phyloP scores from a whole-genome alignment of 1,140 invertebrate species.

The Drosophila nebulosa region DNA sequence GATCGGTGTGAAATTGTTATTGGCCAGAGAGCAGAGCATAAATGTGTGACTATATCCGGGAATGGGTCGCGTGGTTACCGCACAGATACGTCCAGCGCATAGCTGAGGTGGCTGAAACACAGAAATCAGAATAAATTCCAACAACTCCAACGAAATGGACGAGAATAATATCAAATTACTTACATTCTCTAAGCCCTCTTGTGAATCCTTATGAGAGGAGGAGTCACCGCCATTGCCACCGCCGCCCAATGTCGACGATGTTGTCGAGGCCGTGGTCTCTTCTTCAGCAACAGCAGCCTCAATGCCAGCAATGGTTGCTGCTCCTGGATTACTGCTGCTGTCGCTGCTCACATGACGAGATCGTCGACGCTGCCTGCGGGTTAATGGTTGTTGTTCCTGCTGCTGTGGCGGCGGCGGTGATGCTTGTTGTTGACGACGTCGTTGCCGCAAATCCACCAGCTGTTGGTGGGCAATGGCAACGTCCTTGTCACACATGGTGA shows the following conservation, averaged over 20 bases:
- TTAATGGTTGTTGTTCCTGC: too few relatives aligned
- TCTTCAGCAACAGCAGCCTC: neutral
- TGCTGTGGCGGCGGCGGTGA: neutral
- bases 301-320: neutral
- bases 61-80: constrained; percentile 66
- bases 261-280: neutral
- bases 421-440: neutral
- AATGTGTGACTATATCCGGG: constrained; percentile 83
- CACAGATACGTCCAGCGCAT: constrained; percentile 56
- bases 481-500: constrained; percentile 25
- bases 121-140: neutral
- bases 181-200: constrained; percentile 32
- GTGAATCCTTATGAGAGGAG: constrained; percentile 9
- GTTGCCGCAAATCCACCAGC: constrained; percentile 34
- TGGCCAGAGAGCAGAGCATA: constrained; percentile 86
- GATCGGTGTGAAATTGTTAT: constrained; percentile 86
- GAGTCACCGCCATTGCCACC: constrained; percentile 11
- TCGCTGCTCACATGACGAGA: constrained; percentile 3
- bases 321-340: neutral
- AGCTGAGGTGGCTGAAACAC: constrained; percentile 29
- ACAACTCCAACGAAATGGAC: neutral
- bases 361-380: constrained; percentile 9
- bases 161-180: neutral
- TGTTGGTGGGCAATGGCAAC: constrained; percentile 39
- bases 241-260: neutral